Conservation (phyloP, 1,140 invertebrate species). For the Drosophila erecta region DNA sequence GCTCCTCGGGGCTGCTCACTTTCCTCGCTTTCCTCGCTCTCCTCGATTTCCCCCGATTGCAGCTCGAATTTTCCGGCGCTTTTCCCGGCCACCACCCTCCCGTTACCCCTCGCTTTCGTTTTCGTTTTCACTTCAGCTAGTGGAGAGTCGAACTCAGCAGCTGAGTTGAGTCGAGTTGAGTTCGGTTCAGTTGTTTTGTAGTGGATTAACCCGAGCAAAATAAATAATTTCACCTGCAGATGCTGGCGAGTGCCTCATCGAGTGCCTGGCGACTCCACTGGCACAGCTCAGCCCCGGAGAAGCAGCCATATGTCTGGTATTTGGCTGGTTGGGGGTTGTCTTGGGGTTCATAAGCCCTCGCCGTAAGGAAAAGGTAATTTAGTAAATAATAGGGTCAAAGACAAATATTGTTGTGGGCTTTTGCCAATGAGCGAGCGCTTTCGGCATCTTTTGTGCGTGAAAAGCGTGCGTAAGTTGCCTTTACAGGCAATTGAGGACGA, state of each 20-base stretch:
- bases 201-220: conserved; percentile 76
- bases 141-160: conserved; percentile 2
- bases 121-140: background rate
- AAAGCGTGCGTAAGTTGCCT: conserved; percentile 77
- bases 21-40: conserved; percentile 2
- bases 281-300: background rate
- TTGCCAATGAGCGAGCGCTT: conserved; percentile 61
- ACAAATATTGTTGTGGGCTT: conserved; percentile 73
- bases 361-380: conserved; percentile 75
- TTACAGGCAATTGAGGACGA: conserved; percentile 68
- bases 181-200: conserved; percentile 66
- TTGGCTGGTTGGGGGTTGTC: background rate
- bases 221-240: conserved; percentile 80
- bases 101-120: background rate
- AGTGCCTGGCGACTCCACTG: conserved; percentile 13
- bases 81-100: background rate
- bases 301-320: conserved; percentile 14
- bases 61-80: background rate
- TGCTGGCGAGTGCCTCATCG: conserved; percentile 57
- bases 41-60: background rate
- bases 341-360: conserved; percentile 45
- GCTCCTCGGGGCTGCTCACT: conserved; percentile 68
- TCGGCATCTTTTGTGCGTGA: conserved; percentile 74
- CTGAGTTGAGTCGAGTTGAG: conserved; percentile 4
- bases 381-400: conserved; percentile 82